Percentiles rank a stretch among this genome's conserved stretches.
Evolutionary conservation across 2,113 vertebrate species (phyloP).

Genomic region (Empidonax traillii): DNA sequence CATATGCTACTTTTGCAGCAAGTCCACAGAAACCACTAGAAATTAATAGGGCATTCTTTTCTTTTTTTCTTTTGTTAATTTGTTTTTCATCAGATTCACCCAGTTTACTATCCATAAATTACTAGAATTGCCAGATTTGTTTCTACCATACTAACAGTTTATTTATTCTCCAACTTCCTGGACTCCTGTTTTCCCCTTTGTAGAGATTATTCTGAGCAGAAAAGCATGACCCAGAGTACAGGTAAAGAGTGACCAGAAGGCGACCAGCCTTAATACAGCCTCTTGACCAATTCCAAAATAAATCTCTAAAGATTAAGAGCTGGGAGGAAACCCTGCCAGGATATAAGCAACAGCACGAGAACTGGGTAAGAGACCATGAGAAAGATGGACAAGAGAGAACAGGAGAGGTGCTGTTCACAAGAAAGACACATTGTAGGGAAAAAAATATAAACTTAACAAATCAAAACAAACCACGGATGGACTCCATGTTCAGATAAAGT

Average conservation of each 20-base stretch:
- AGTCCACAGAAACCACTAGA: neutral
- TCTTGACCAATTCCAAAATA: neutral
- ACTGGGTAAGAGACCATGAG: neutral
- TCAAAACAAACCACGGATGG: neutral
- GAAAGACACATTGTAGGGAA: accelerated
- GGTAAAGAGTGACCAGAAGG: neutral
- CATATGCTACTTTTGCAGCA: neutral
- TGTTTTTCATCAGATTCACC: neutral
- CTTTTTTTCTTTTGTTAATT: neutral
- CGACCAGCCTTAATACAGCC: neutral
- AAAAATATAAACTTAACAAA: neutral
- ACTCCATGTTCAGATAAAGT: neutral
- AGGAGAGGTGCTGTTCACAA: neutral
- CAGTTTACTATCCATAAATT: neutral
- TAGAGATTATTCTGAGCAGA: neutral
- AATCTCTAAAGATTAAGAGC: neutral
- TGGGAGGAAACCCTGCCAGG: neutral
- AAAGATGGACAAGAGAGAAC: neutral
- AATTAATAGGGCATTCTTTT: neutral
- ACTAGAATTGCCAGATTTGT: neutral
- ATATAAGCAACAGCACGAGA: neutral
- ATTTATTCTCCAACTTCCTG: neutral
- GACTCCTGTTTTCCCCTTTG: neutral
- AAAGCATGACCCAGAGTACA: neutral
- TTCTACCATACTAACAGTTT: neutral